These are phyloP conservation scores for Gallinago paraguaiae DNA, from an alignment of 2,113 vertebrate species.

Conservation along the genomic window DNA sequence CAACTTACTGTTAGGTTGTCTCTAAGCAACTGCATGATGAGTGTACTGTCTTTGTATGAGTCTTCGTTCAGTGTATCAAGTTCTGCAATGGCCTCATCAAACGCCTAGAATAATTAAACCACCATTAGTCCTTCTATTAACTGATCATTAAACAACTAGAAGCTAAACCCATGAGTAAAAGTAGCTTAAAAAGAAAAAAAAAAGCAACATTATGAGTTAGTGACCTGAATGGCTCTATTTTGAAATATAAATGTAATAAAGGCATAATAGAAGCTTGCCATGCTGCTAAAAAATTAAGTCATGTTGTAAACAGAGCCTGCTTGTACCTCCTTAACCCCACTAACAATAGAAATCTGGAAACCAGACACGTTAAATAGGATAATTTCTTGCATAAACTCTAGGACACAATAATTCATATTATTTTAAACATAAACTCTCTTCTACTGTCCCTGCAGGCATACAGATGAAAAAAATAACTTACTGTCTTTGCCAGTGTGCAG, in stretches of 20 bases:
- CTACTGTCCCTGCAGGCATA: neutral
- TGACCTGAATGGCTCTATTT: neutral
- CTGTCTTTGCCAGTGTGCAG: constrained; percentile 91
- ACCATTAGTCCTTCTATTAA: neutral
- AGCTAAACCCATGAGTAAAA: neutral
- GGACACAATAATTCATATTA: neutral
- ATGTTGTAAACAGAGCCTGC: neutral
- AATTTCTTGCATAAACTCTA: neutral
- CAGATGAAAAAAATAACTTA: constrained; percentile 51
- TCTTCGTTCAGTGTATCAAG: constrained; percentile 95
- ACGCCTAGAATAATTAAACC: constrained; percentile 80
- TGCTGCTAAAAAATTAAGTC: neutral
- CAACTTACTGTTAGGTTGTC: constrained; percentile 98
- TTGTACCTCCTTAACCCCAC: neutral
- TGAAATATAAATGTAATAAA: neutral
- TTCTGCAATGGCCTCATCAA: constrained; percentile 94
- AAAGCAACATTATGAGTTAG: neutral
- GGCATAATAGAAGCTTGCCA: neutral
- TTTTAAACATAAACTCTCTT: neutral
- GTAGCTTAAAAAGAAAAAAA: neutral
- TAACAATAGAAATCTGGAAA: neutral
- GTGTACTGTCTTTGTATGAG: constrained; percentile 99
- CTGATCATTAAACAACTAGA: neutral
- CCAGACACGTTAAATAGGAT: neutral
- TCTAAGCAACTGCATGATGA: constrained; percentile 99